These are phyloP conservation scores for Synergus laeviventris DNA, from an alignment of 2,888 invertebrate species.

Conservation along the genomic window DNA sequence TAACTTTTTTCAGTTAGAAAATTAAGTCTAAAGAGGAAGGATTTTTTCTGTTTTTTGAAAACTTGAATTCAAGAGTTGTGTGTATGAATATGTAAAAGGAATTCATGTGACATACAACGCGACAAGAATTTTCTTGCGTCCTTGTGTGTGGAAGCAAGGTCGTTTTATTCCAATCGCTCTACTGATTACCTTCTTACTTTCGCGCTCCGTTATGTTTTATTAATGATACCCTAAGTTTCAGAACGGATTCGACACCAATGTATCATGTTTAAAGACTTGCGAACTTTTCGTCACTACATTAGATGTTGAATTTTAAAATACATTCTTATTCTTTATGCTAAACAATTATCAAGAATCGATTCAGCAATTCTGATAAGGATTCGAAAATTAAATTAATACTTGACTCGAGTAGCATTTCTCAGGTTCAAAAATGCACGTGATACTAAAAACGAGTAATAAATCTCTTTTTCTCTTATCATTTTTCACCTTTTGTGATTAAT, in stretches of 20 bases:
- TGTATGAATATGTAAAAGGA: conserved; percentile 4
- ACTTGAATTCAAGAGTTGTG: neutral
- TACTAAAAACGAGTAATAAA: neutral
- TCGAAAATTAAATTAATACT: neutral
- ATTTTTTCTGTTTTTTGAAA: neutral
- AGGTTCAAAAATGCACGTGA: neutral
- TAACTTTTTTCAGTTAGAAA: too few relatives aligned
- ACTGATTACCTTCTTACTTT: conserved; percentile 36
- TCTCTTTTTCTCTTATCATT: neutral
- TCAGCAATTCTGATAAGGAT: neutral
- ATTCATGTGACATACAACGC: neutral
- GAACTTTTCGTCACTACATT: conserved; percentile 3
- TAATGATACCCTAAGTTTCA: conserved; percentile 42
- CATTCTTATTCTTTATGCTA: conserved; percentile 4
- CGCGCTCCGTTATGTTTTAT: conserved; percentile 47
- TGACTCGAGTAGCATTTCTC: neutral
- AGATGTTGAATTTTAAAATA: conserved; percentile 27
- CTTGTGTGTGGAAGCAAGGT: conserved; percentile 30
- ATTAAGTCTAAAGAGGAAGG: too few relatives aligned
- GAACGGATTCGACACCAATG: conserved; percentile 29
- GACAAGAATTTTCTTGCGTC: conserved; percentile 25
- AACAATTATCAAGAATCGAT: neutral
- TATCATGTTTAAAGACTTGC: conserved; percentile 20
- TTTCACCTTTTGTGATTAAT: conserved; percentile 23
- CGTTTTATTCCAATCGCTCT: conserved; percentile 24